These are phyloP conservation scores for Thryonomys swinderianus DNA, from an alignment of 2,113 vertebrate species.

Conservation along the genomic window DNA sequence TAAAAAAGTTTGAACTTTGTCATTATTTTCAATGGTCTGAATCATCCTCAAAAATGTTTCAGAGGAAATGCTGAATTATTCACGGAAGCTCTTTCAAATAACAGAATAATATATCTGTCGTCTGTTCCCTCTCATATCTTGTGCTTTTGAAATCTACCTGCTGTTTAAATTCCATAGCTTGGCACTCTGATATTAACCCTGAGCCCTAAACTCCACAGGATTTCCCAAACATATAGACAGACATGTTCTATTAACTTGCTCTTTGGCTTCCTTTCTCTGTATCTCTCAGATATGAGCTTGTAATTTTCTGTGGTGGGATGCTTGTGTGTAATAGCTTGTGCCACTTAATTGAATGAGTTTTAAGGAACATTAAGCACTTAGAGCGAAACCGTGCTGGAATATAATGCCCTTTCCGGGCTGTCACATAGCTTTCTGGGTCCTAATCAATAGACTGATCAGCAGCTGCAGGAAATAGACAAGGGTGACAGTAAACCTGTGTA, in stretches of 20 bases:
- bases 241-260: slow-evolving; percentile 72
- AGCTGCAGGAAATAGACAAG: slow-evolving; percentile 51
- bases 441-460: slow-evolving; percentile 75
- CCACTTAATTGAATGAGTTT: slow-evolving; percentile 77
- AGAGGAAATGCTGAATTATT: slow-evolving; percentile 65
- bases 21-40: slow-evolving; percentile 72
- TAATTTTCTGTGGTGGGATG: slow-evolving; percentile 67
- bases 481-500: background rate
- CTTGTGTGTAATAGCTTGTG: slow-evolving; percentile 67
- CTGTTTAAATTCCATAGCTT: slow-evolving; percentile 82
- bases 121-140: slow-evolving; percentile 58
- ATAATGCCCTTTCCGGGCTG: slow-evolving; percentile 65
- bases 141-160: slow-evolving; percentile 71
- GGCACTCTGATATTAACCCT: slow-evolving; percentile 80
- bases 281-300: slow-evolving; percentile 70
- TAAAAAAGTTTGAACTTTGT: slow-evolving; percentile 65
- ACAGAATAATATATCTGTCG: slow-evolving; percentile 50
- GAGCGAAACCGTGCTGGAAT: slow-evolving; percentile 65
- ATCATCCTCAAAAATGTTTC: slow-evolving; percentile 70
- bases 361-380: slow-evolving; percentile 75
- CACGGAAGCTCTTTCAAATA: slow-evolving; percentile 65
- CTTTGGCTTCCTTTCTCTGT: slow-evolving; percentile 61
- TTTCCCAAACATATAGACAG: slow-evolving; percentile 78
- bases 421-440: slow-evolving; percentile 49
- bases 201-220: slow-evolving; percentile 63